phyloP scores from a whole-genome alignment of 2,888 invertebrate genomes.

The Latrodectus elegans region DNA sequence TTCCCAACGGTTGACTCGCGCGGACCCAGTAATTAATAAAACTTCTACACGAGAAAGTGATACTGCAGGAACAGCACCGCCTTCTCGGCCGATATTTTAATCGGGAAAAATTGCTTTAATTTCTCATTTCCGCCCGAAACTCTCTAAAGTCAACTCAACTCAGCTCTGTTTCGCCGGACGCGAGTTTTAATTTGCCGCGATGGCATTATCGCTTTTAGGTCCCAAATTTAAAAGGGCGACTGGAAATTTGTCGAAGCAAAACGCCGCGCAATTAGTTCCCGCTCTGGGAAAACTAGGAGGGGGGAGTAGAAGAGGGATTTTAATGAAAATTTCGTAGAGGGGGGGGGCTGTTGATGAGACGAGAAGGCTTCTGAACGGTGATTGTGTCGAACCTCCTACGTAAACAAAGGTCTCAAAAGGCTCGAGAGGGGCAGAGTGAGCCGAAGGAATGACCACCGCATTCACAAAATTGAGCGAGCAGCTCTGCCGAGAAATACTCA shows the following conservation, averaged over 20 bases:
- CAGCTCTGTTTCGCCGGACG: constrained; percentile 15
- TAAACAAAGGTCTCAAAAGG: too few species aligned
- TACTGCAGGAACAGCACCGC: neutral
- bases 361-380: too few species aligned
- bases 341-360: too few species aligned
- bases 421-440: too few species aligned
- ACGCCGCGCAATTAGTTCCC: too few species aligned
- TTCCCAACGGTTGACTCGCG: neutral
- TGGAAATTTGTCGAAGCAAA: constrained; percentile 34
- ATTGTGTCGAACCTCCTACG: too few species aligned
- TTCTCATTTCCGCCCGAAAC: constrained; percentile 27
- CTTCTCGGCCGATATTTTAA: constrained; percentile 4
- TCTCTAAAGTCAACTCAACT: constrained; percentile 39
- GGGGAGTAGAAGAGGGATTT: too few species aligned
- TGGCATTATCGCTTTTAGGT: constrained; percentile 35
- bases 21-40: constrained; percentile 36
- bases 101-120: constrained; percentile 52
- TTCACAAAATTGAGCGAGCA: too few species aligned
- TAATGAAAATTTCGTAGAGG: too few species aligned
- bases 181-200: constrained; percentile 32
- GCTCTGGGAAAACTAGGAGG: too few species aligned
- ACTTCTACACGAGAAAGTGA: constrained; percentile 6
- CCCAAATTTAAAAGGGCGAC: constrained; percentile 5
- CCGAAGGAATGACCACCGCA: too few species aligned
- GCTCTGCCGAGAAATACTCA: too few species aligned